Evolutionary conservation across 1,140 invertebrate species (phyloP).

Genomic region (Papilio glaucus): DNA sequence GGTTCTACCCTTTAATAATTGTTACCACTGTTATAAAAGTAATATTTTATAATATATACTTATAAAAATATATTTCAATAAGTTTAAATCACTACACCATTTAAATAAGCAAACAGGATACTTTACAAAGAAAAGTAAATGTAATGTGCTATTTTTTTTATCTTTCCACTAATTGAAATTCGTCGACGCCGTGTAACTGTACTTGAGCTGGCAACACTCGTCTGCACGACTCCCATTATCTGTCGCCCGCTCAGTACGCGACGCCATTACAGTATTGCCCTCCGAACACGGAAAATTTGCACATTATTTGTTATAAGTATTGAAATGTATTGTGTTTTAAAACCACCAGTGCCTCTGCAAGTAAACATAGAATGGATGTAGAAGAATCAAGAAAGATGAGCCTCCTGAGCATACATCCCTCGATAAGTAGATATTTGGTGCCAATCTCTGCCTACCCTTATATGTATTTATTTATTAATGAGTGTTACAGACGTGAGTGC

Average conservation of each 20-base stretch:
- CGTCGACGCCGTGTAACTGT: slow-evolving; percentile 30
- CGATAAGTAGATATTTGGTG: no score
- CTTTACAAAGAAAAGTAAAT: not conserved
- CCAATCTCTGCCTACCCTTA: no score
- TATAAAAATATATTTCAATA: no score
- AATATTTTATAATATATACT: no score
- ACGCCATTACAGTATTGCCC: slow-evolving; percentile 20
- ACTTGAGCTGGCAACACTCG: slow-evolving; percentile 23
- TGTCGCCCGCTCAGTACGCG: slow-evolving; percentile 16
- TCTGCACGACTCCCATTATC: slow-evolving; percentile 36
- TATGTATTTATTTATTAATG: no score
- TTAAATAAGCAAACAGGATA: not conserved
- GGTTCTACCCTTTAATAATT: no score
- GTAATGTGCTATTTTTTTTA: not conserved
- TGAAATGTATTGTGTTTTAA: not conserved
- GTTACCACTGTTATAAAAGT: no score
- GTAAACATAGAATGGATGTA: no score
- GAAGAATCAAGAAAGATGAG: no score
- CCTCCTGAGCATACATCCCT: no score
- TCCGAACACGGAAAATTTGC: slow-evolving; percentile 25
- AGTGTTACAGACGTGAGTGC: no score
- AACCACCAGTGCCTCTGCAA: no score
- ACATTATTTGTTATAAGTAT: not conserved
- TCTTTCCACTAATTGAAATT: slow-evolving; percentile 26
- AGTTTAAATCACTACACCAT: not conserved